Evolutionary conservation across 35 echinoderm and acorn worm species (phyloP).

Genomic region (Stichopus chloronotus): DNA sequence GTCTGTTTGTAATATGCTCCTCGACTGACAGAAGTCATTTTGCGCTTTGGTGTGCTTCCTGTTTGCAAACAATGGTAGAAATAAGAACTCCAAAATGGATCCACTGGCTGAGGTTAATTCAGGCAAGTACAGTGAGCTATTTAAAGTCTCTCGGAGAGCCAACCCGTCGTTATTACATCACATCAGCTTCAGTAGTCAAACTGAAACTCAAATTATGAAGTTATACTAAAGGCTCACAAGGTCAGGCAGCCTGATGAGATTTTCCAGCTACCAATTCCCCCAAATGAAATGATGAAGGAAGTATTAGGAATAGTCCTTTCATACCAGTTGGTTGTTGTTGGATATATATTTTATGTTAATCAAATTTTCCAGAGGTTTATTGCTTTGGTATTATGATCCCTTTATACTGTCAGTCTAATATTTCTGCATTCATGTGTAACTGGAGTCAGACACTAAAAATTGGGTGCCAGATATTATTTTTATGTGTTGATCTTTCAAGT

Average conservation of each 20-base stretch:
- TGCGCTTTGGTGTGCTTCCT: constrained; percentile 13
- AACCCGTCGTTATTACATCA: not conserved
- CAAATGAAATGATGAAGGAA: too few relatives aligned
- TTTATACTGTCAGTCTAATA: not conserved
- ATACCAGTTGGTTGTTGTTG: not conserved
- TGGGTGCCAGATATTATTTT: too few relatives aligned
- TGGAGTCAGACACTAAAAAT: not conserved
- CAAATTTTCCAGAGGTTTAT: not conserved
- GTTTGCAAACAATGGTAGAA: not conserved
- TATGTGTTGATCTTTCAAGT: too few relatives aligned
- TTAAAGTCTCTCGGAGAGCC: not conserved
- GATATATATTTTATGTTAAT: too few relatives aligned
- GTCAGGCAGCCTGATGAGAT: not conserved
- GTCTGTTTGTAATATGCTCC: not conserved
- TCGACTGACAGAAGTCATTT: not conserved
- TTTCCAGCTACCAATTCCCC: not conserved
- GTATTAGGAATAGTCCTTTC: too few relatives aligned
- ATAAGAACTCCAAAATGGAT: not conserved
- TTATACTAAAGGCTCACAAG: not conserved
- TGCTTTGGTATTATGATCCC: not conserved
- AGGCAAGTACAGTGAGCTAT: not conserved
- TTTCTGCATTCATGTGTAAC: not conserved
- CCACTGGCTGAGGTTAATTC: not conserved
- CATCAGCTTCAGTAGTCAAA: not conserved
- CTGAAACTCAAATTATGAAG: not conserved